A percentile compares a stretch with the other conserved stretches of the same genome.
phyloP scores from a whole-genome alignment of 2,113 vertebrate genomes.

The Pollimyrus isidori region DNA sequence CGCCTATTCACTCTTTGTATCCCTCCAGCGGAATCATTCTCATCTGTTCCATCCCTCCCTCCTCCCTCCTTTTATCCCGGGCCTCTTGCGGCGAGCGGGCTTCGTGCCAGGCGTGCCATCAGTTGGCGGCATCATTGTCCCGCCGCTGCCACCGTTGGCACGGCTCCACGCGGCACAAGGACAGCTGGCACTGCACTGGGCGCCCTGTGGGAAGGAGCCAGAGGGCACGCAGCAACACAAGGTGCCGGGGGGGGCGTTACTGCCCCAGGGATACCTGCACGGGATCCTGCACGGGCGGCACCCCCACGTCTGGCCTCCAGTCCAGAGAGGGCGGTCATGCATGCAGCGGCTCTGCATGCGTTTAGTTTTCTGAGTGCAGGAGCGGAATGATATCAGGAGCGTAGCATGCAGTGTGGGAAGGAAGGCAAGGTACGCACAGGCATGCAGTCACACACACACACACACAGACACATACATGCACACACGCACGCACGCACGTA shows the following conservation, averaged over 20 bases:
- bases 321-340: not conserved
- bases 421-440: not conserved
- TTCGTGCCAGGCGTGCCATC: conserved; percentile 32
- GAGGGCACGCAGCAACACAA: not conserved
- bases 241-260: not conserved
- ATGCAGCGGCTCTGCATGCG: not conserved
- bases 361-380: not conserved
- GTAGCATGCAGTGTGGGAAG: not conserved
- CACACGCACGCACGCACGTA: too few species aligned
- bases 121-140: conserved; percentile 29
- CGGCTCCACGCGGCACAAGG: conserved; percentile 19
- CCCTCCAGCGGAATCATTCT: not conserved
- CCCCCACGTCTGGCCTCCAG: not conserved
- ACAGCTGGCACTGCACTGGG: conserved; percentile 32
- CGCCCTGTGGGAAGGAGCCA: conserved; percentile 11
- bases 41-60: conserved; percentile 12
- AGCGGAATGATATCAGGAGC: not conserved
- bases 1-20: conserved; percentile 28
- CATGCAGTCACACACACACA: not conserved
- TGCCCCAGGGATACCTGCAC: not conserved
- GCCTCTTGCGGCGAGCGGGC: conserved; percentile 1
- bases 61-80: not conserved
- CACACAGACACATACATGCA: too few species aligned
- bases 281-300: not conserved
- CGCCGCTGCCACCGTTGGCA: conserved; percentile 32